phyloP scores from a whole-genome alignment of 2,113 vertebrate species.

The Centropus unirufus region DNA sequence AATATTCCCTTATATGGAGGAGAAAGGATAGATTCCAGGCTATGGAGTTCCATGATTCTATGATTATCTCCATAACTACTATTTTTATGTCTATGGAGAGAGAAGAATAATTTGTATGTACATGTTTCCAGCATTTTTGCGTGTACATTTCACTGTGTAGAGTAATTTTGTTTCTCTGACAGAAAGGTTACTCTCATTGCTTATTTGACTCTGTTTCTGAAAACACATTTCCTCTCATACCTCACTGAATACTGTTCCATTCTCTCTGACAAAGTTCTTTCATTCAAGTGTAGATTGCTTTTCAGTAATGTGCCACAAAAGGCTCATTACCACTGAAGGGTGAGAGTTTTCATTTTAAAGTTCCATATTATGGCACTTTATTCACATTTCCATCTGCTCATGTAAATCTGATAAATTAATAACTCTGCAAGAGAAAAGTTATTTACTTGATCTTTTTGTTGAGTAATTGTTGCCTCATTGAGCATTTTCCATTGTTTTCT shows the following conservation, averaged over 20 bases:
- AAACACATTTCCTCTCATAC: not conserved
- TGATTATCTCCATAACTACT: not conserved
- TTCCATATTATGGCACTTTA: not conserved
- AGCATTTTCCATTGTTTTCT: not conserved
- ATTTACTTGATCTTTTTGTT: slow-evolving; percentile 30
- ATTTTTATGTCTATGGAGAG: not conserved
- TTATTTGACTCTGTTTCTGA: not conserved
- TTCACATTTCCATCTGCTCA: slow-evolving; percentile 33
- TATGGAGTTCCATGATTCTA: no score
- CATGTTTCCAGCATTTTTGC: not conserved
- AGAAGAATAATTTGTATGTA: not conserved
- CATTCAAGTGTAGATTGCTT: not conserved
- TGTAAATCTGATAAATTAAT: not conserved
- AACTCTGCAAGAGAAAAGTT: not conserved
- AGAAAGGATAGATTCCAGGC: not conserved
- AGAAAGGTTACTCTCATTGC: not conserved
- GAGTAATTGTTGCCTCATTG: not conserved
- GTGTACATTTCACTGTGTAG: not conserved
- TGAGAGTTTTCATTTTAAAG: slow-evolving; percentile 30
- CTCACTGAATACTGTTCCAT: not conserved
- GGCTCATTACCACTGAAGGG: slow-evolving; percentile 41
- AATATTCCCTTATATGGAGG: not conserved
- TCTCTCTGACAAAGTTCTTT: not conserved
- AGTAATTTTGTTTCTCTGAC: not conserved
- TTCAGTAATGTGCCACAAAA: slow-evolving; percentile 38